A percentile compares a stretch with the other conserved stretches of the same genome.
These are phyloP conservation scores for Orthosia cruda DNA, from an alignment of 2,888 invertebrate species.

Conservation along the genomic window DNA sequence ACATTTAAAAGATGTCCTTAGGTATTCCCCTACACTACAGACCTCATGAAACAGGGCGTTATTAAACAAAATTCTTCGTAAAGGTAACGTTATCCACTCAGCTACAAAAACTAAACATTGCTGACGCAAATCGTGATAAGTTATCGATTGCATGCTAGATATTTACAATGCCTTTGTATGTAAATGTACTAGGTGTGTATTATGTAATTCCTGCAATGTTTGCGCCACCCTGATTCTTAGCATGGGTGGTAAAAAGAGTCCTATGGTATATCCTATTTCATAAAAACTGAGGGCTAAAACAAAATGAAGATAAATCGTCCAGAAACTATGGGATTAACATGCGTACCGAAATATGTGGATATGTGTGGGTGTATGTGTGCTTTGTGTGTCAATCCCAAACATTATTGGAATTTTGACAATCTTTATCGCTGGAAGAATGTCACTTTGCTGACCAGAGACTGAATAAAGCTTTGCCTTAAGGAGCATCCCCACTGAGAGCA, in stretches of 20 bases:
- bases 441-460: background rate
- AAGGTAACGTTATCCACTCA: constrained; percentile 7
- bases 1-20: background rate
- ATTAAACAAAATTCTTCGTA: constrained; percentile 4
- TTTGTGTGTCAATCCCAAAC: too few species aligned
- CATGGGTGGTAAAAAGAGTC: background rate
- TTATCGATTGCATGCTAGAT: constrained; percentile 33
- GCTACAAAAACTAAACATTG: constrained; percentile 6
- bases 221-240: background rate
- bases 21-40: background rate
- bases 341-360: too few species aligned
- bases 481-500: too few species aligned
- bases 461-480: background rate
- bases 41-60: background rate
- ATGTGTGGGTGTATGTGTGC: too few species aligned
- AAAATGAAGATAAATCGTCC: too few species aligned
- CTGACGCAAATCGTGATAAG: constrained; percentile 45
- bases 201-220: background rate
- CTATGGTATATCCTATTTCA: too few species aligned
- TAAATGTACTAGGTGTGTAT: background rate
- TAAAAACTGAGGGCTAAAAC: too few species aligned
- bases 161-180: background rate
- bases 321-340: too few species aligned
- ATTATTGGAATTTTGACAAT: too few species aligned
- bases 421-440: too few species aligned